phyloP scores from a whole-genome alignment of 1,140 invertebrate species.

The Drosophila truncata region DNA sequence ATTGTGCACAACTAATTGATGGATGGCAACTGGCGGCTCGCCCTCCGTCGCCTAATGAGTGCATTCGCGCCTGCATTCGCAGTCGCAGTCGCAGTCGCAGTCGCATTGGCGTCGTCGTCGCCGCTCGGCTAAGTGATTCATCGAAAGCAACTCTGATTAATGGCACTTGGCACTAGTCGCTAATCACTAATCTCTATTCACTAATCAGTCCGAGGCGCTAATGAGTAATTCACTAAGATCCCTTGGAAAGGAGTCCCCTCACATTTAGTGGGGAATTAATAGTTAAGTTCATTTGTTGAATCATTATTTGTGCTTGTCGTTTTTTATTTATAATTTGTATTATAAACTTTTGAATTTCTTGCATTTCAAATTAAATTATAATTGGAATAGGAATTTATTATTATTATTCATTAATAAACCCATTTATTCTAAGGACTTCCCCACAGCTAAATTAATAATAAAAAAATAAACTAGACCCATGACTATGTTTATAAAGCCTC shows the following conservation, averaged over 20 bases:
- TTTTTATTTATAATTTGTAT: not conserved
- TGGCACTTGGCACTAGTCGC: slow-evolving; percentile 43
- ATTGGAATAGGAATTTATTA: not conserved
- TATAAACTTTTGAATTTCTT: not conserved
- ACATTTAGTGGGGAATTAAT: not conserved
- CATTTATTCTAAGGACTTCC: not conserved
- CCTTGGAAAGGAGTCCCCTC: not conserved
- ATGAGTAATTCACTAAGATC: slow-evolving; percentile 23
- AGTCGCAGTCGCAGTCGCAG: slow-evolving; percentile 2
- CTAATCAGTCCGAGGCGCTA: slow-evolving; percentile 30
- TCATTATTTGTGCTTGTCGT: not conserved
- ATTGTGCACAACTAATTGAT: slow-evolving; percentile 55
- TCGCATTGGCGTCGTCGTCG: not conserved
- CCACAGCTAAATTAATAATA: not conserved
- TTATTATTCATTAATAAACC: not conserved
- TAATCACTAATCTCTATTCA: slow-evolving; percentile 36
- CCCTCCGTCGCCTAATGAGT: slow-evolving; percentile 25
- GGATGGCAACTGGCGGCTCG: slow-evolving; percentile 21
- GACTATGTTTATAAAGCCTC: not conserved
- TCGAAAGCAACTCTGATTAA: slow-evolving; percentile 48
- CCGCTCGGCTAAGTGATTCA: slow-evolving; percentile 37
- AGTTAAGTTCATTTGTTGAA: not conserved
- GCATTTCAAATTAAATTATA: not conserved
- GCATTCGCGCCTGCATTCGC: slow-evolving; percentile 19
- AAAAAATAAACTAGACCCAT: not conserved